A percentile compares a stretch with the other conserved stretches of the same genome.
phyloP scores from a whole-genome alignment of 2,888 invertebrate genomes.

The Drosophila macrospina region DNA sequence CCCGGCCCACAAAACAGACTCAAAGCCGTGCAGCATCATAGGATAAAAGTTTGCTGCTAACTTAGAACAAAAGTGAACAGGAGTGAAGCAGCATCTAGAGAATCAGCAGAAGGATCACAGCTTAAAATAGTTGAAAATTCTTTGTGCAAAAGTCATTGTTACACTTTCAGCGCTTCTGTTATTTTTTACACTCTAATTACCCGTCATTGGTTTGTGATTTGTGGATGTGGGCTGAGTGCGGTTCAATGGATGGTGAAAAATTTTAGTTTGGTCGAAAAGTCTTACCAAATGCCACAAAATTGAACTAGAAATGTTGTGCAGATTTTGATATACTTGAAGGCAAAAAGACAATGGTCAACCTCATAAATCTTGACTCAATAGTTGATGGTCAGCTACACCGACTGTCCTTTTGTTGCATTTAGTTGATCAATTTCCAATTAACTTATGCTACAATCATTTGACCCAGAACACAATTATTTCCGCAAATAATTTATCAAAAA shows the following conservation, averaged over 20 bases:
- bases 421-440: slow-evolving; percentile 59
- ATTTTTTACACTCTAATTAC: slow-evolving; percentile 78
- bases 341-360: slow-evolving; percentile 25
- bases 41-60: slow-evolving; percentile 73
- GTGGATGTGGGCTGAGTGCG: slow-evolving; percentile 50
- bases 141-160: slow-evolving; percentile 73
- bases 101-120: slow-evolving; percentile 32
- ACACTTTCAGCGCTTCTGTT: slow-evolving; percentile 55
- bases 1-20: slow-evolving; percentile 23
- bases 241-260: slow-evolving; percentile 26
- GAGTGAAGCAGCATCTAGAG: slow-evolving; percentile 9
- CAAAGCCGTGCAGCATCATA: slow-evolving; percentile 56
- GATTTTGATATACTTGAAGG: slow-evolving; percentile 67
- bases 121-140: slow-evolving; percentile 72
- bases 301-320: slow-evolving; percentile 52
- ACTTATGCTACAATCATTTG: slow-evolving; percentile 42
- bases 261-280: slow-evolving; percentile 30
- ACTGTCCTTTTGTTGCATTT: slow-evolving; percentile 34
- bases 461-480: slow-evolving; percentile 30
- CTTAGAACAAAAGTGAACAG: slow-evolving; percentile 66
- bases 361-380: slow-evolving; percentile 50
- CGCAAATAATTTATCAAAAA: slow-evolving; percentile 74
- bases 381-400: slow-evolving; percentile 20
- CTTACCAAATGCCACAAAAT: slow-evolving; percentile 47
- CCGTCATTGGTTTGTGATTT: slow-evolving; percentile 79